Conservation (phyloP, 1,140 invertebrate species). For the Dysdera silvatica region DNA sequence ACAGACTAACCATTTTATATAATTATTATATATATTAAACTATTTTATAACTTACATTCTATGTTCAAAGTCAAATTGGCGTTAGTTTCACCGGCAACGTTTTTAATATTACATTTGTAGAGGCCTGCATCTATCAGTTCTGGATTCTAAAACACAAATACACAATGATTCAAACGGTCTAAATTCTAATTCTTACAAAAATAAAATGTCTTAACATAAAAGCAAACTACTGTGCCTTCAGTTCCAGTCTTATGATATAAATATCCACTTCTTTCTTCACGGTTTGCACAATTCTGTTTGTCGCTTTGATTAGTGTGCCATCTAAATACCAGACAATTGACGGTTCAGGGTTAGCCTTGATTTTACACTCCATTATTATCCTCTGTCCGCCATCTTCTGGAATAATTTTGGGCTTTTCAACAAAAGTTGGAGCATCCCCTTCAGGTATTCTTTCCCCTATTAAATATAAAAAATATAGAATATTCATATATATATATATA, state of each 20-base stretch:
- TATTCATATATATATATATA: no score
- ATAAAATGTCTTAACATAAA: no score
- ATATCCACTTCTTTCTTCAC: conserved; percentile 66
- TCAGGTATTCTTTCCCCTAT: conserved; percentile 71
- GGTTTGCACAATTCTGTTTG: conserved; percentile 65
- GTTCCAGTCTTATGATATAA: conserved; percentile 80
- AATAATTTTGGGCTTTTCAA: conserved; percentile 90
- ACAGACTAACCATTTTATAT: no score
- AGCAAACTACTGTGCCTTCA: conserved; percentile 52
- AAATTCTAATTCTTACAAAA: no score
- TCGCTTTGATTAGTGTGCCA: conserved; percentile 65
- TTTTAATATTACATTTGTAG: conserved; percentile 97
- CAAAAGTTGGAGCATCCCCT: conserved; percentile 93
- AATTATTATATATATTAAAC: no score
- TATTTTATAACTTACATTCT: conserved; percentile 66
- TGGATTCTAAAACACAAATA: conserved; percentile 24
- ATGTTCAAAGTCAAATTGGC: conserved; percentile 95
- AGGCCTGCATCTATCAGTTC: conserved; percentile 92
- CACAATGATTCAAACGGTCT: background rate
- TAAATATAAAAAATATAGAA: background rate
- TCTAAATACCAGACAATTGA: conserved; percentile 87
- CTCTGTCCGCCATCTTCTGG: conserved; percentile 91
- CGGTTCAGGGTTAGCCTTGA: conserved; percentile 87
- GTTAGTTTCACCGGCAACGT: conserved; percentile 88
- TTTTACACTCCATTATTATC: conserved; percentile 95